phyloP scores from a whole-genome alignment of 2,797 vertebrate species.

The Galagoides demidoff region DNA sequence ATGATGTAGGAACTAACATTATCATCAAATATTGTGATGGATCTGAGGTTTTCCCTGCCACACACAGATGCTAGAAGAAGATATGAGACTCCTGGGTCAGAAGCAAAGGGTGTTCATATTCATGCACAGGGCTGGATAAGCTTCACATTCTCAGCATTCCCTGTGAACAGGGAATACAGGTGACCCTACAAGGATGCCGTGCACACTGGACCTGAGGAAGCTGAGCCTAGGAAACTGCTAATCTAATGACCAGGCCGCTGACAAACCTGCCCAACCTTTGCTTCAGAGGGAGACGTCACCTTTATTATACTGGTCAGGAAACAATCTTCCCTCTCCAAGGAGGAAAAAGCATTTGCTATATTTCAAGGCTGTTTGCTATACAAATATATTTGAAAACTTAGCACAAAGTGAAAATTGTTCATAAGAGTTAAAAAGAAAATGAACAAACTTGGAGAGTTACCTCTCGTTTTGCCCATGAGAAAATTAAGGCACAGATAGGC shows the following conservation, averaged over 20 bases:
- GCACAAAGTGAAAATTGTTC: not conserved
- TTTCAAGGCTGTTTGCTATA: not conserved
- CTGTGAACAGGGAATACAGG: not conserved
- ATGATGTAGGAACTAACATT: not conserved
- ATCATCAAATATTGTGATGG: not conserved
- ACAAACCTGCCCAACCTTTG: not conserved
- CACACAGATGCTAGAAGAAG: not conserved
- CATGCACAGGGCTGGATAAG: not conserved
- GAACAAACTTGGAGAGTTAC: not conserved
- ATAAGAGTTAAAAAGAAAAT: not conserved
- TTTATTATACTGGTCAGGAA: not conserved
- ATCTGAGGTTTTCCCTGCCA: not conserved
- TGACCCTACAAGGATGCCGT: accelerated
- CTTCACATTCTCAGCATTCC: not conserved
- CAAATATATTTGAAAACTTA: not conserved
- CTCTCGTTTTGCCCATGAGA: not conserved
- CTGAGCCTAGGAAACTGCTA: not conserved
- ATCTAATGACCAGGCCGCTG: not conserved
- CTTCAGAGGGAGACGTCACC: not conserved
- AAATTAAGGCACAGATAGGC: not conserved
- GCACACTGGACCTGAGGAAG: not conserved
- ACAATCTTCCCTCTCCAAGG: not conserved
- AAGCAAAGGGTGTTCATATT: not conserved
- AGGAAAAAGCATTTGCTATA: not conserved
- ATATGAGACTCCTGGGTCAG: not conserved